Evolutionary conservation across 2,888 invertebrate species (phyloP).

Genomic region (Drosophila anceps): DNA sequence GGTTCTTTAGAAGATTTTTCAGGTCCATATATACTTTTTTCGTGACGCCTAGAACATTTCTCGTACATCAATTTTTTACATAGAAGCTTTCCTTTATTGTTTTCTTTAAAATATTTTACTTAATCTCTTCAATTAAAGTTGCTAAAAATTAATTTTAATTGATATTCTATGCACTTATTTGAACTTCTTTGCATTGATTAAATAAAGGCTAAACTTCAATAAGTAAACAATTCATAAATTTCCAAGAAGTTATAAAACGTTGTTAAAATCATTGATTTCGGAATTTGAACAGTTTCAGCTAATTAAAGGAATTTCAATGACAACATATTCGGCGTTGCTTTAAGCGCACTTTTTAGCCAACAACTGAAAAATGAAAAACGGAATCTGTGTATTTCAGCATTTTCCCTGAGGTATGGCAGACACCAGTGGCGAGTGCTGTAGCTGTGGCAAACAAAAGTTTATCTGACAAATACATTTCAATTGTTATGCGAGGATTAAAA

Average conservation of each 20-base stretch:
- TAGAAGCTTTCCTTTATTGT: too few relatives aligned
- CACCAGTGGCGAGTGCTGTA: neutral
- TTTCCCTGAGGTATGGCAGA: conserved; percentile 12
- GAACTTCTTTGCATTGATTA: too few relatives aligned
- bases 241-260: neutral
- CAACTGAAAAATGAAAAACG: neutral
- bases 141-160: too few relatives aligned
- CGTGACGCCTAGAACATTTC: too few relatives aligned
- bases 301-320: conserved; percentile 1
- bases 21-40: too few relatives aligned
- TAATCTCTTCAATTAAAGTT: too few relatives aligned
- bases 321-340: conserved; percentile 45
- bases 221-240: neutral
- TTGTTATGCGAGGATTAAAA: conserved; percentile 62
- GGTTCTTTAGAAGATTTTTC: too few relatives aligned
- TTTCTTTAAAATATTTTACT: too few relatives aligned
- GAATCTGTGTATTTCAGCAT: conserved; percentile 15
- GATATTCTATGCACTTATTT: too few relatives aligned
- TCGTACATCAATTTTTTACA: too few relatives aligned
- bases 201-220: neutral
- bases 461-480: conserved; percentile 75
- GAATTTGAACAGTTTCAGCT: neutral
- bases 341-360: conserved; percentile 18
- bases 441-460: conserved; percentile 61
- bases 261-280: neutral